Conservation (phyloP, 2,797 vertebrate genomes). For the Synanceia verrucosa region DNA sequence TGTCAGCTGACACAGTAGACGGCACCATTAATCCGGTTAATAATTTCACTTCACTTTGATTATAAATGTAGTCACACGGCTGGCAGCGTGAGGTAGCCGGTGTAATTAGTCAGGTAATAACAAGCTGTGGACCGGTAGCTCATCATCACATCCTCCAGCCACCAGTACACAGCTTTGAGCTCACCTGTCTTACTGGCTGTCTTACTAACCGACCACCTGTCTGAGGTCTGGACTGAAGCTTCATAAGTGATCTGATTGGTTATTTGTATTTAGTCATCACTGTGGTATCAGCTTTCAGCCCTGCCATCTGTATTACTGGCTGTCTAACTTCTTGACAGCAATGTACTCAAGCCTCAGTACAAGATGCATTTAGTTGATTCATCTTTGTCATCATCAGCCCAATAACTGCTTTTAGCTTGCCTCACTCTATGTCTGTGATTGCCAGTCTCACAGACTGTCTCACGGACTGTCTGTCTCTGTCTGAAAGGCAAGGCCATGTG, state of each 20-base stretch:
- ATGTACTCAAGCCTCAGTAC: slow-evolving; percentile 17
- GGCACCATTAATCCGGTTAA: slow-evolving; percentile 62
- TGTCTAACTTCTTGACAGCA: slow-evolving; percentile 4
- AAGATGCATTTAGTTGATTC: slow-evolving; percentile 36
- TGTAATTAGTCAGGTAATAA: slow-evolving; percentile 75
- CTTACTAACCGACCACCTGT: slow-evolving; percentile 9
- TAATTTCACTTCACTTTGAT: slow-evolving; percentile 70
- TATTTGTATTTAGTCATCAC: slow-evolving; percentile 31
- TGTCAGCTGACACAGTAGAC: slow-evolving; percentile 50
- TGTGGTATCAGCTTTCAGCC: slow-evolving; percentile 30
- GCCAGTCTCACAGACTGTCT: slow-evolving; percentile 19
- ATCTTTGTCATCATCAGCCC: slow-evolving; percentile 33
- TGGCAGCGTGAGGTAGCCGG: slow-evolving; percentile 55
- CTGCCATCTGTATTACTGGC: neutral
- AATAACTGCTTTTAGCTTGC: slow-evolving; percentile 46
- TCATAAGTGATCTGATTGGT: slow-evolving; percentile 19
- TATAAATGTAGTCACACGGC: slow-evolving; percentile 53
- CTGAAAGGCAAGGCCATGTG: slow-evolving; percentile 22
- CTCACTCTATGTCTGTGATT: slow-evolving; percentile 18
- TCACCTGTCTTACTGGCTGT: slow-evolving; percentile 23
- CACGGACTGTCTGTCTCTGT: neutral
- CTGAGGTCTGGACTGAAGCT: slow-evolving; percentile 11
- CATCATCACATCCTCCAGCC: slow-evolving; percentile 57
- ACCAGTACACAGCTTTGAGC: slow-evolving; percentile 44
- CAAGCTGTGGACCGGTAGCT: slow-evolving; percentile 61